Base-by-base conservation (phyloP, 2,797 vertebrate genomes). In the Lerista edwardsae region DNA sequence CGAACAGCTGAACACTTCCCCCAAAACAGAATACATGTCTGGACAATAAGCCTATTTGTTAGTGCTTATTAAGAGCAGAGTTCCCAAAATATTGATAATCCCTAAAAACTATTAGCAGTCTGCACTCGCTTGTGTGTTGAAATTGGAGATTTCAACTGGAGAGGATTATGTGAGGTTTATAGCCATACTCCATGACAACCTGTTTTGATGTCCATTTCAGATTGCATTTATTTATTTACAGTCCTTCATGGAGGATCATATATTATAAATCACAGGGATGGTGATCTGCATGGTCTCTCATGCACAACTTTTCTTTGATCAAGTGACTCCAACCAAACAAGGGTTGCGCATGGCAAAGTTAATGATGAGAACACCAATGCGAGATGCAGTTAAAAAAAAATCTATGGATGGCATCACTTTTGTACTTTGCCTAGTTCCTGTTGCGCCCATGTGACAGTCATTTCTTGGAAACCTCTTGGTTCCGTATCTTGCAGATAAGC, bases 301-400 rank as follows among this genome's bases (percentile, higher is more conserved):
- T 79, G 88, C 83, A 90, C 89, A 88, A 88, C 89, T 87, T 92
- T 82, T 91, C 80, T 77, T 71, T 89, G 90, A 90, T 92, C 92
- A 90, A 82, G 81, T 82, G 88, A 88, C 55, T 89, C 81, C 78
- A 85, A 76, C 74, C 75, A 85, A 87, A 81, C 79, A 76, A 90
- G 47, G 80, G 87, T 82, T 89, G 75, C 90, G 81, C 78, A 82
- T 6, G 75, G n/a, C 74, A 27, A 51, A 12, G 79, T 88, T 90
- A 80, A 86, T 76, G n/a, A 55, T 27, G 36, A 72, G 55, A 64
- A 82, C 71, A 72, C 14, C 17, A 72, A 19, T 44, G 61, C 10
- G 17, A 80, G 76, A 67, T 23, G n/a, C 39, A 3, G 0, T 68
- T 78, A 27, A 68, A 17, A 69, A 69, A 14, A 31, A 83, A 86